Conservation (phyloP, 2,797 vertebrate genomes). For the Gambusia yucatana region DNA sequence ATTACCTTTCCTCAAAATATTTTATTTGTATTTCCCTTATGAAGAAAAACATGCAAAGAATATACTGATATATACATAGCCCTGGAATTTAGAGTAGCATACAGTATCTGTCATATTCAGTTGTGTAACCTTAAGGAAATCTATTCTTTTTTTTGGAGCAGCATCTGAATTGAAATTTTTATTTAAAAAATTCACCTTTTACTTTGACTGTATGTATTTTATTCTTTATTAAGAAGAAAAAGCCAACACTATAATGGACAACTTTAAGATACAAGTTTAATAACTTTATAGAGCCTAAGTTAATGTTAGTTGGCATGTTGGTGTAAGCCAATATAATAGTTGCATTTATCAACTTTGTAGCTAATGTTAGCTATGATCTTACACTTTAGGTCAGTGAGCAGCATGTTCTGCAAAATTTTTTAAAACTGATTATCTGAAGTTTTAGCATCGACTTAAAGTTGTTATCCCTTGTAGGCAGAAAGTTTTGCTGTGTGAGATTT, state of each 20-base stretch:
- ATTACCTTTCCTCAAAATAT: not conserved
- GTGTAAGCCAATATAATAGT: too few species aligned
- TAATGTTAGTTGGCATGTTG: too few species aligned
- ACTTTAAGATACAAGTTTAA: not conserved
- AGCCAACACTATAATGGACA: not conserved
- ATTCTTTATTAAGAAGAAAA: not conserved
- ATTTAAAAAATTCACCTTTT: not conserved
- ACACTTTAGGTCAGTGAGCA: too few species aligned
- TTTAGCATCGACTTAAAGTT: too few species aligned
- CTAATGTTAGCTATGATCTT: too few species aligned
- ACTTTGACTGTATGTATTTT: not conserved
- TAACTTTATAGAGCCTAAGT: not conserved
- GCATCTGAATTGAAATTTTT: not conserved
- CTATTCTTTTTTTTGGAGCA: not conserved
- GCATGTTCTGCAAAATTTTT: too few species aligned
- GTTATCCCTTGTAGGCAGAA: too few species aligned
- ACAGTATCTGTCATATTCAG: not conserved
- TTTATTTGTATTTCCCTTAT: not conserved
- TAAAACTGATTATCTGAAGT: too few species aligned
- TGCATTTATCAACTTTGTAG: too few species aligned
- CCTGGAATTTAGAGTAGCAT: not conserved
- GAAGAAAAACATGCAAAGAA: not conserved
- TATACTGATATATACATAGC: not conserved
- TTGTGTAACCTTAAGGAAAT: not conserved
- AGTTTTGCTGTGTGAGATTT: too few species aligned